A percentile compares a stretch with the other conserved stretches of the same genome.
phyloP scores from a whole-genome alignment of 2,113 vertebrate species.

The Tor tambroides region DNA sequence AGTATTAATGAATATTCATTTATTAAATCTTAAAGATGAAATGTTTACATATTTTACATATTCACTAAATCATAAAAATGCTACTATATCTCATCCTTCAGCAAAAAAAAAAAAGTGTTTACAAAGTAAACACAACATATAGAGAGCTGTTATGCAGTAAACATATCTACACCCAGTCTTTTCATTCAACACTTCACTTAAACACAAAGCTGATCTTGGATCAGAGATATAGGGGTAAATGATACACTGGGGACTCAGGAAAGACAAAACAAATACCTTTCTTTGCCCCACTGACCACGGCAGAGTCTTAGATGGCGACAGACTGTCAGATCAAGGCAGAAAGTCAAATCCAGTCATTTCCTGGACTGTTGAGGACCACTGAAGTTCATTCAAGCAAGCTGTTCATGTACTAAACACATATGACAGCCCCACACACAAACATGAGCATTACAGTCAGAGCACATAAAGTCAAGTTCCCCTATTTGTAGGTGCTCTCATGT shows the following conservation, averaged over 20 bases:
- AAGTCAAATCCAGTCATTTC: conserved; percentile 54
- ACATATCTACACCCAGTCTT: background rate
- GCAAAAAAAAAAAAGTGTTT: background rate
- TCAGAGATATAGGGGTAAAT: conserved; percentile 11
- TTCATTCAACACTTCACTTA: background rate
- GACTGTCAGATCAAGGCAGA: conserved; percentile 46
- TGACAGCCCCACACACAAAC: background rate
- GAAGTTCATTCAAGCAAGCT: background rate
- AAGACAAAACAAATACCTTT: conserved; percentile 9
- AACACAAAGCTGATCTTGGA: conserved; percentile 4
- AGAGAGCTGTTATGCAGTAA: background rate
- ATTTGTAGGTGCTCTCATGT: background rate
- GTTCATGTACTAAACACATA: conserved; percentile 25
- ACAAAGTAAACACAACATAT: background rate
- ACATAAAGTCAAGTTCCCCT: background rate
- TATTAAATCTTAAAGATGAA: background rate
- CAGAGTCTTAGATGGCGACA: conserved; percentile 63
- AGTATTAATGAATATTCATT: background rate
- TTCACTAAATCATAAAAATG: background rate
- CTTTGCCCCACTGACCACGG: background rate
- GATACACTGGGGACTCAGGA: background rate
- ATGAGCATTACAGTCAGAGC: conserved; percentile 5
- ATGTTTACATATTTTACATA: background rate
- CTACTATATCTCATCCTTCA: background rate
- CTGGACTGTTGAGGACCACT: conserved; percentile 18